Conservation (phyloP, 2,797 vertebrate genomes). For the Etheostoma perlongum region DNA sequence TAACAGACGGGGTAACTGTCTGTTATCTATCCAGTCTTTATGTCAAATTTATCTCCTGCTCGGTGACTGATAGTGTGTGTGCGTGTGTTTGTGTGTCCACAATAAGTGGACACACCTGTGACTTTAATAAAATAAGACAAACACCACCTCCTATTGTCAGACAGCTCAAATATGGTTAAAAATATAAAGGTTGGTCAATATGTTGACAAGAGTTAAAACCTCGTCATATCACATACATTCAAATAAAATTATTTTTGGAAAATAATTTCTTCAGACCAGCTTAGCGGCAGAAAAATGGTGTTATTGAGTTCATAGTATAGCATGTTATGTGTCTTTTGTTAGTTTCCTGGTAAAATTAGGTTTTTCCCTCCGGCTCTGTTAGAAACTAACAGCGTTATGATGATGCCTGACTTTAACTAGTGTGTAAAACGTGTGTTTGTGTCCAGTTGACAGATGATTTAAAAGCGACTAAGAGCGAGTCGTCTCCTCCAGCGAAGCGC, state of each 20-base stretch:
- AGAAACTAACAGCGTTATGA: background rate
- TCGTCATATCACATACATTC: too few species aligned
- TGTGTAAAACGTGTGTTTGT: background rate
- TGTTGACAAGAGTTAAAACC: too few species aligned
- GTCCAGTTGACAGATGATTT: constrained; percentile 51
- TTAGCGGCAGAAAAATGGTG: background rate
- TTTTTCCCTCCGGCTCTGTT: background rate
- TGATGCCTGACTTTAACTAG: background rate
- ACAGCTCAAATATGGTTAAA: too few species aligned
- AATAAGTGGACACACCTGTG: too few species aligned
- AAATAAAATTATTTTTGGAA: too few species aligned
- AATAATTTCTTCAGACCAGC: constrained; percentile 9
- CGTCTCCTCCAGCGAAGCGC: constrained; percentile 73
- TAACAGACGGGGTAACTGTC: constrained; percentile 47
- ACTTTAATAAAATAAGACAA: too few species aligned
- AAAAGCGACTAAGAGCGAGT: background rate
- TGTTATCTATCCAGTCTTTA: background rate
- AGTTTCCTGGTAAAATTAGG: constrained; percentile 5
- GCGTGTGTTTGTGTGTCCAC: too few species aligned
- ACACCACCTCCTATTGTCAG: too few species aligned
- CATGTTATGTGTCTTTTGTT: constrained; percentile 4
- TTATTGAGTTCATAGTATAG: too few species aligned
- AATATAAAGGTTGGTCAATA: too few species aligned
- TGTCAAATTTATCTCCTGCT: background rate
- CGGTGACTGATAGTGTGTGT: too few species aligned